A percentile compares a stretch with the other conserved stretches of the same genome.
Evolutionary conservation across 2,113 vertebrate species (phyloP).

Genomic region (Odobenus rosmarus): DNA sequence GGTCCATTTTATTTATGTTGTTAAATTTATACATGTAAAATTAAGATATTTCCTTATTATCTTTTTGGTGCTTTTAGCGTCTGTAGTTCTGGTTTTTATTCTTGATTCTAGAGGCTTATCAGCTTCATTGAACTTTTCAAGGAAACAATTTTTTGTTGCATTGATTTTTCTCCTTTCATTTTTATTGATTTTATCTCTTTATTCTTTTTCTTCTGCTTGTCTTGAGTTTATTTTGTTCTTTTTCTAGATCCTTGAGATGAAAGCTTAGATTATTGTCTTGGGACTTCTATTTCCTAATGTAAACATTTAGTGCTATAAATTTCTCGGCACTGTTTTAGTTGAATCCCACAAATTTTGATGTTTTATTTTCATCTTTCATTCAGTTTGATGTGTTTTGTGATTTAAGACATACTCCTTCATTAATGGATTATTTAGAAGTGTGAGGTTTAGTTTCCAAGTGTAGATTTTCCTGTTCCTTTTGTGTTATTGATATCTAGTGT

Average conservation of each 20-base stretch:
- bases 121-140: neutral
- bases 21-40: neutral
- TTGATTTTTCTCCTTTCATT: neutral
- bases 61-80: neutral
- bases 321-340: neutral
- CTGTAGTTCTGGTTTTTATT: neutral
- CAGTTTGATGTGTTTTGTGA: neutral
- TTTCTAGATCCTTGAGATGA: neutral
- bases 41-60: neutral
- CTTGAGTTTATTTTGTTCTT: neutral
- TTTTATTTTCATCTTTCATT: neutral
- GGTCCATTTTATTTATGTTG: neutral
- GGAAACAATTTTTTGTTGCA: neutral
- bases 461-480: neutral
- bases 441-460: neutral
- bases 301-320: neutral
- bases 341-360: neutral
- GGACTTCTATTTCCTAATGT: neutral
- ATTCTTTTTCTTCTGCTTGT: neutral
- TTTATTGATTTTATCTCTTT: constrained; percentile 3
- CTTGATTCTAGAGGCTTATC: neutral
- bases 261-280: neutral
- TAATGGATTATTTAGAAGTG: neutral
- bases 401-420: neutral
- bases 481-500: neutral